These are phyloP conservation scores for Periophthalmodon schlosseri DNA, from an alignment of 2,113 vertebrate genomes.

Conservation along the genomic window DNA sequence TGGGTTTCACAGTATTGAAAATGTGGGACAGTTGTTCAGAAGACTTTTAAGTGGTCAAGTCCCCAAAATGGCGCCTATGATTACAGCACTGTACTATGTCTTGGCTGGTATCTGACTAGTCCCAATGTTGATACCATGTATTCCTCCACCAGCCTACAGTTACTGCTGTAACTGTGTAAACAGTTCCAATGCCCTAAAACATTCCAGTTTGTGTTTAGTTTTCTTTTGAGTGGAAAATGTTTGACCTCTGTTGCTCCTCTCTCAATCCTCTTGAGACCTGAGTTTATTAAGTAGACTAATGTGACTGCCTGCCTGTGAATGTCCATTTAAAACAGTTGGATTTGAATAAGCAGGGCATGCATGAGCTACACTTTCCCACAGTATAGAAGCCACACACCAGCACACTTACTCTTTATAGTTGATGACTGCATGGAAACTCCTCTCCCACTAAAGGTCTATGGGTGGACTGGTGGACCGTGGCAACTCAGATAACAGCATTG, in stretches of 20 bases:
- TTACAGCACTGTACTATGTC: neutral
- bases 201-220: slow-evolving; percentile 39
- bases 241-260: slow-evolving; percentile 67
- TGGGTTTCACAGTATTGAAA: neutral
- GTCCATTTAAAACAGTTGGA: slow-evolving; percentile 75
- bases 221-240: slow-evolving; percentile 72
- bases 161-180: slow-evolving; percentile 42
- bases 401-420: slow-evolving; percentile 67
- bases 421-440: slow-evolving; percentile 73
- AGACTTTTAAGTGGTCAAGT: too few species aligned
- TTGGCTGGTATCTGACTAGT: neutral
- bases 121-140: neutral
- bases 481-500: slow-evolving; percentile 67
- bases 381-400: slow-evolving; percentile 60
- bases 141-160: neutral
- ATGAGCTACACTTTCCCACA: slow-evolving; percentile 79
- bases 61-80: neutral
- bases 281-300: slow-evolving; percentile 66
- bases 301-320: slow-evolving; percentile 67
- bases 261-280: slow-evolving; percentile 71
- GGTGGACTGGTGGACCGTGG: slow-evolving; percentile 68
- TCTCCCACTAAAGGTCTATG: slow-evolving; percentile 65
- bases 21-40: neutral
- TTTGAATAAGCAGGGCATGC: slow-evolving; percentile 73
- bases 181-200: slow-evolving; percentile 46